These are phyloP conservation scores for Emys orbicularis DNA, from an alignment of 2,797 vertebrate genomes.

Conservation along the genomic window DNA sequence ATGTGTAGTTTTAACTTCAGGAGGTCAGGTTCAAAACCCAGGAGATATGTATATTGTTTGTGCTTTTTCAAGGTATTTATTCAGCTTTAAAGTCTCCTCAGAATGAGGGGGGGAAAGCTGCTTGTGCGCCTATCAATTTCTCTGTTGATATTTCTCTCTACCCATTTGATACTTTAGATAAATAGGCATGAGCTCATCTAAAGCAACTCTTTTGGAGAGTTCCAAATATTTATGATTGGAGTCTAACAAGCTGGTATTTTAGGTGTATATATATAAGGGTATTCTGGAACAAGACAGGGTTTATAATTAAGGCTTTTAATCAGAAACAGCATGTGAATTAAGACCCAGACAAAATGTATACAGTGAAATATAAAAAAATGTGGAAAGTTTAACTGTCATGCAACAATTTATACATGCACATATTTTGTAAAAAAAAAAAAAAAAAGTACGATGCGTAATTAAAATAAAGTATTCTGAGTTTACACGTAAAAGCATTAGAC, in stretches of 20 bases:
- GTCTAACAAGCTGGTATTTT: slow-evolving; percentile 42
- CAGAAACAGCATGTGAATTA: slow-evolving; percentile 14
- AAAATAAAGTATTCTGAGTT: background rate
- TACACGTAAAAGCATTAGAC: background rate
- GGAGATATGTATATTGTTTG: slow-evolving; percentile 65
- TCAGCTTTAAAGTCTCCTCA: slow-evolving; percentile 72
- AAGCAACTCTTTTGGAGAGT: slow-evolving; percentile 41
- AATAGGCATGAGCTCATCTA: slow-evolving; percentile 65
- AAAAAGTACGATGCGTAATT: background rate
- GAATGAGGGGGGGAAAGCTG: slow-evolving; percentile 54
- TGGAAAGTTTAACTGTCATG: background rate
- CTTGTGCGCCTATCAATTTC: slow-evolving; percentile 68
- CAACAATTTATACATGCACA: background rate
- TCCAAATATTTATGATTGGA: background rate
- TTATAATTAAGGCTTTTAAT: slow-evolving; percentile 3
- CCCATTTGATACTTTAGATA: slow-evolving; percentile 71
- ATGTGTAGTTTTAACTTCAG: slow-evolving; percentile 62
- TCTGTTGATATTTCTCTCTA: slow-evolving; percentile 62
- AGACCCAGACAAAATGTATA: slow-evolving; percentile 40
- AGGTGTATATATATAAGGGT: background rate
- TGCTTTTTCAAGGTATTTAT: slow-evolving; percentile 77
- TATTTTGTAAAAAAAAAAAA: background rate
- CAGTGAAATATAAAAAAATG: background rate
- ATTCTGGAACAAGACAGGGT: background rate
- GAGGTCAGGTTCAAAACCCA: slow-evolving; percentile 72